These are phyloP conservation scores for Cynodonichthys magdalenae DNA, from an alignment of 2,797 vertebrate genomes.

Conservation along the genomic window DNA sequence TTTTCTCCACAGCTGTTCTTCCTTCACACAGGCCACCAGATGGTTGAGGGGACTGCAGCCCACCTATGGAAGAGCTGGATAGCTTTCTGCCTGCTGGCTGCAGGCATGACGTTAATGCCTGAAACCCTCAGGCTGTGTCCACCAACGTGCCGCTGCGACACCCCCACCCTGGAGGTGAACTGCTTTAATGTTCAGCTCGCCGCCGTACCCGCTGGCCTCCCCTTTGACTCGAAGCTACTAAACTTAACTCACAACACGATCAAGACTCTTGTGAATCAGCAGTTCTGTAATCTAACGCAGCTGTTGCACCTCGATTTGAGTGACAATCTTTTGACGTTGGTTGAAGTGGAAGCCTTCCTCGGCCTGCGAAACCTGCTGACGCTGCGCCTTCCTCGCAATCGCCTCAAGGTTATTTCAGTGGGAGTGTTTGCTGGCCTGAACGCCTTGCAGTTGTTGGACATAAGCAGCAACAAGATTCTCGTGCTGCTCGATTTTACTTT, in stretches of 20 bases:
- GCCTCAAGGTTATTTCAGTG: slow-evolving; percentile 82
- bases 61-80: slow-evolving; percentile 70
- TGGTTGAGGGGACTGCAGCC: slow-evolving; percentile 67
- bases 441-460: slow-evolving; percentile 81
- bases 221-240: slow-evolving; percentile 72
- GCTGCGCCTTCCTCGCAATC: slow-evolving; percentile 82
- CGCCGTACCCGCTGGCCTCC: slow-evolving; percentile 75
- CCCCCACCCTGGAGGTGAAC: slow-evolving; percentile 72
- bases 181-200: slow-evolving; percentile 79
- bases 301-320: slow-evolving; percentile 87
- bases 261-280: slow-evolving; percentile 75
- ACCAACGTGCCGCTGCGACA: slow-evolving; percentile 78
- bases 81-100: slow-evolving; percentile 69
- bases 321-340: slow-evolving; percentile 74
- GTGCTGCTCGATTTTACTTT: slow-evolving; percentile 88
- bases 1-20: slow-evolving; percentile 17
- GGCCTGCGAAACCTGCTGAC: slow-evolving; percentile 77
- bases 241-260: slow-evolving; percentile 85
- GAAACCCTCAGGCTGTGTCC: slow-evolving; percentile 75
- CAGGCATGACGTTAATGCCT: slow-evolving; percentile 47
- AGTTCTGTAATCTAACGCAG: slow-evolving; percentile 78
- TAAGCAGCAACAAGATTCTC: slow-evolving; percentile 86
- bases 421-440: slow-evolving; percentile 82
- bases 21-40: slow-evolving; percentile 68
- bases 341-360: slow-evolving; percentile 83